Conservation (phyloP, 2,113 vertebrate species). For the Formicarius rufipectus region DNA sequence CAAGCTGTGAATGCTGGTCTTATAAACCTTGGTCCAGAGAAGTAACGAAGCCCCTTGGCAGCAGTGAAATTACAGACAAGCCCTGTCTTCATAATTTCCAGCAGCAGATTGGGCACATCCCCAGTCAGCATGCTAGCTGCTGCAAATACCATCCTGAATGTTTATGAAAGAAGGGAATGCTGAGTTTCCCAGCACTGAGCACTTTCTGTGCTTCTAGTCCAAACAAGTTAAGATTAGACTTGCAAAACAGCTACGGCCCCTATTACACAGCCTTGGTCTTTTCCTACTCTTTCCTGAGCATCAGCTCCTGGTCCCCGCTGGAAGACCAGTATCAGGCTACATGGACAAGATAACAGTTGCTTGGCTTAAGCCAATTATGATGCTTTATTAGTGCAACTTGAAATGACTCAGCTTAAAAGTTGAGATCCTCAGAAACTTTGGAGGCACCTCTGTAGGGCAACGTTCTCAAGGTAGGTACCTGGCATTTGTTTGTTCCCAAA, state of each 20-base stretch:
- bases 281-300: background rate
- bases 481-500: background rate
- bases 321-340: background rate
- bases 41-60: conserved; percentile 8
- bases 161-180: conserved; percentile 34
- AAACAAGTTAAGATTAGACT: conserved; percentile 46
- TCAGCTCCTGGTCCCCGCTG: background rate
- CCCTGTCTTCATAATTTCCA: background rate
- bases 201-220: background rate
- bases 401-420: background rate
- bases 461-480: background rate
- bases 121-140: background rate
- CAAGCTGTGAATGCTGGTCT: conserved; percentile 3
- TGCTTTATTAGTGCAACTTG: background rate
- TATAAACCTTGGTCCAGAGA: background rate
- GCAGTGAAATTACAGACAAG: background rate
- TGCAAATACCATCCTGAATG: background rate
- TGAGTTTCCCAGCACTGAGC: background rate
- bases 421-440: background rate
- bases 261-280: background rate
- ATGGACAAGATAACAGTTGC: background rate
- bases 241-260: background rate
- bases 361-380: background rate
- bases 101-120: conserved; percentile 2
- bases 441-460: background rate